Conservation (phyloP, 2,888 invertebrate genomes). For the Glyphotaelius pellucidus region DNA sequence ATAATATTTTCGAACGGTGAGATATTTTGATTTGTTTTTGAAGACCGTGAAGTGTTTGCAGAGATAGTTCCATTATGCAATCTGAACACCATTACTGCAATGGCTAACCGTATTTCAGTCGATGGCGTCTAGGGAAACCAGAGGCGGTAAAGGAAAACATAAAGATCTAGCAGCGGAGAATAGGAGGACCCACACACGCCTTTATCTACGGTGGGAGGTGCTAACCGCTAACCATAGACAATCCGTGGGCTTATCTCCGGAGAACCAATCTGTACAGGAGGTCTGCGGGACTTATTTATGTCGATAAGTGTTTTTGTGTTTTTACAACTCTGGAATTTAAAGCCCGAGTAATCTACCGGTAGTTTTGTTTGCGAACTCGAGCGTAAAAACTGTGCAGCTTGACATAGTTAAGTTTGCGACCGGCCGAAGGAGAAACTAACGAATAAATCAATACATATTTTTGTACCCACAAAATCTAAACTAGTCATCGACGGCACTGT, state of each 20-base stretch:
- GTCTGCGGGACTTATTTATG: not conserved
- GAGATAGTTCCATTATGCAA: not conserved
- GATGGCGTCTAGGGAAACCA: constrained; percentile 3
- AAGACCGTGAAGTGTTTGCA: no score
- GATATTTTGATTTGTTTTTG: no score
- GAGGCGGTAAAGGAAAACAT: not conserved
- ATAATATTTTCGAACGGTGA: no score
- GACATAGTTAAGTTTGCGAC: not conserved
- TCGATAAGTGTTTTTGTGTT: not conserved
- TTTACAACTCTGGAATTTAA: not conserved
- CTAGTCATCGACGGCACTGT: not conserved
- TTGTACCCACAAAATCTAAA: not conserved
- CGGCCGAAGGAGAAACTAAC: not conserved
- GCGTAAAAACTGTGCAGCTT: not conserved
- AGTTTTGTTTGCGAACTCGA: not conserved
- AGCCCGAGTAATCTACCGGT: not conserved
- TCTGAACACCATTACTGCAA: not conserved
- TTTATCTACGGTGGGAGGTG: constrained; percentile 40
- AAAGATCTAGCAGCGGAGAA: not conserved
- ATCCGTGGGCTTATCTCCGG: constrained; percentile 11
- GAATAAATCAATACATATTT: not conserved
- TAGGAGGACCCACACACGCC: not conserved
- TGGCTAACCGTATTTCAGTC: constrained; percentile 14
- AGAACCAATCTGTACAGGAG: not conserved
- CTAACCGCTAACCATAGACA: constrained; percentile 35